phyloP scores from a whole-genome alignment of 2,888 invertebrate genomes.

The Megastigmus dorsalis region DNA sequence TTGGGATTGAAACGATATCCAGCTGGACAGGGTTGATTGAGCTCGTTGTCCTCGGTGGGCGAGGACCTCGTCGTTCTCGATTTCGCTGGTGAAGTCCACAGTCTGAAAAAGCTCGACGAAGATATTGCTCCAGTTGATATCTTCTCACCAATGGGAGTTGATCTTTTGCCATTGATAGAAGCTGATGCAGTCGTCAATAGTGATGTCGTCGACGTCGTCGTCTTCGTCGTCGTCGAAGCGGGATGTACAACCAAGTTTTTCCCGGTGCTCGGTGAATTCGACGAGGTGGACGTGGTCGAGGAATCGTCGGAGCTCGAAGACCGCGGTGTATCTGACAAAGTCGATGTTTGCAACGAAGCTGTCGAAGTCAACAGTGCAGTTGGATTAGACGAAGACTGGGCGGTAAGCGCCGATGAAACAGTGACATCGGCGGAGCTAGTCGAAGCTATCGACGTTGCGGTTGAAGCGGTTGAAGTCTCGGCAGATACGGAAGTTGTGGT shows the following conservation, averaged over 20 bases:
- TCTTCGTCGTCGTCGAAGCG: conserved; percentile 9
- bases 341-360: too few species aligned
- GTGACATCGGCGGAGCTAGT: too few species aligned
- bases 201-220: neutral
- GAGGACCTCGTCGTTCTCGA: conserved; percentile 54
- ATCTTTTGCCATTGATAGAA: too few species aligned
- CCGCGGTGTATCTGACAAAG: too few species aligned
- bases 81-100: conserved; percentile 35
- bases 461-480: neutral
- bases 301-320: too few species aligned
- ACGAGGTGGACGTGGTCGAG: too few species aligned
- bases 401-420: neutral
- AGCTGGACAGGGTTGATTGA: conserved; percentile 63
- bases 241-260: too few species aligned
- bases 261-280: too few species aligned
- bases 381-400: too few species aligned
- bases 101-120: neutral
- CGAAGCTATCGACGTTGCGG: neutral
- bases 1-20: conserved; percentile 69
- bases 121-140: neutral
- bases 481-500: too few species aligned
- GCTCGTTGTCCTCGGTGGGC: conserved; percentile 58
- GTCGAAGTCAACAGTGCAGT: too few species aligned
- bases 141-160: neutral
- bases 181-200: neutral